Conservation (phyloP, 2,113 vertebrate species). For the Calidris pygmaea region DNA sequence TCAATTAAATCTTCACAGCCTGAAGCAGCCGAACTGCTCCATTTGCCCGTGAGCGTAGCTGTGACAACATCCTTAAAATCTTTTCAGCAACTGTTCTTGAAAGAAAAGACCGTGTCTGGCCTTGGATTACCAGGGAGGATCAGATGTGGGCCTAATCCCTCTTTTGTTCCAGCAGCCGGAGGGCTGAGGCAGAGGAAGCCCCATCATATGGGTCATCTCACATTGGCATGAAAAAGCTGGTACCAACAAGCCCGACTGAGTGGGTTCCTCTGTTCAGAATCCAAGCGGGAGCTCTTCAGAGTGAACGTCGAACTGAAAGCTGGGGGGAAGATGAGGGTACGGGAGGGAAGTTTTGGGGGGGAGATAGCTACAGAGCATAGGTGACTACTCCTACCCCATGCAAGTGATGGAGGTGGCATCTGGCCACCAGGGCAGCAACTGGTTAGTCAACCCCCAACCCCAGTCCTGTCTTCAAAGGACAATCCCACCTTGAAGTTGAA, state of each 20-base stretch:
- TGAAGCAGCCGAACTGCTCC: background rate
- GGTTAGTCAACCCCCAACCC: background rate
- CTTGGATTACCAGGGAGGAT: background rate
- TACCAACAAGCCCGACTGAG: rapidly evolving
- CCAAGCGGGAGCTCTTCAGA: background rate
- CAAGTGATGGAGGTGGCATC: background rate
- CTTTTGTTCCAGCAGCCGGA: background rate
- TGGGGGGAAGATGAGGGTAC: background rate
- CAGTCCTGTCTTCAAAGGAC: background rate
- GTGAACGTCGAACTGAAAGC: background rate
- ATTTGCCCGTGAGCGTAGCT: background rate
- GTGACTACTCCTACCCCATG: background rate
- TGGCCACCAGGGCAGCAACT: background rate
- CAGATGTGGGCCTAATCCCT: background rate
- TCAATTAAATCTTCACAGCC: constrained; percentile 50
- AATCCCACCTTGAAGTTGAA: background rate
- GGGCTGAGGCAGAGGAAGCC: background rate
- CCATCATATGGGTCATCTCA: background rate
- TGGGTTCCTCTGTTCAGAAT: background rate
- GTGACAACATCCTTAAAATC: constrained; percentile 4
- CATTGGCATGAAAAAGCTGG: background rate
- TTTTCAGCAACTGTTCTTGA: constrained; percentile 8
- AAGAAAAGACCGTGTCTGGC: background rate
- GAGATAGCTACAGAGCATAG: background rate
- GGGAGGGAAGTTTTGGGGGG: background rate